Base-by-base conservation (phyloP, 1,140 invertebrate species). In the Panagrolaimus sp. region DNA sequence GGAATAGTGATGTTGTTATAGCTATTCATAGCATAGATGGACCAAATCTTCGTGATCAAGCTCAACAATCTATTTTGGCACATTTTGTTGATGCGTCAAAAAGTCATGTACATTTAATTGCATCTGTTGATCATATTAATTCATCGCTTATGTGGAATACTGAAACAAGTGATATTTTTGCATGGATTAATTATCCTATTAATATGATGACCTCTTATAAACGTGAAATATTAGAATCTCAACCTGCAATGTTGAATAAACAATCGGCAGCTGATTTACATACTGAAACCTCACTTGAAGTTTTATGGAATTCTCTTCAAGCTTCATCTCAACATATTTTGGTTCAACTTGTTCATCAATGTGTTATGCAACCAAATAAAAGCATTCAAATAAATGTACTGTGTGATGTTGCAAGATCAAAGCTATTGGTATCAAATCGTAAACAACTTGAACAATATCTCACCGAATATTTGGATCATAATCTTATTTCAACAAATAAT, bases 111-210 rank as follows among this genome's bases (percentile, higher is more conserved):
- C 61, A 51, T 2, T n/a, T 69, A 25, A 27, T 69, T 53, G 20
- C 25, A 13, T 67, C 67, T 16, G n/a, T 69, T 13, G 53, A 44
- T 38, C 23, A 42, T 5, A 14, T n/a, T 1, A 25, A 67, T 31
- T 66, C 57, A 53, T 69, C 63, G 9, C 46, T 16, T 44, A 67
- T 66, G 8, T 69, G 67, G 67, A 53, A 69, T 66, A 66, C 63
- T 11, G 65, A 53, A 7, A 14, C 48, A 0, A 61, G 23, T 13
- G 16, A 57, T 8, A 23, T 9, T 4, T 43, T 67, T 7, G 25
- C 20, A 13, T 31, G 42, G 63, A 38, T 48, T 27, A 47, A 66
- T 23, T 69, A 64, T 42, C 67, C 57, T 25, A 67, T 69, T 27
- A 69, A 69, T 25, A 69, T 45, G 16, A 27, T 67, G 9, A 20